These are phyloP conservation scores for Empidonax traillii DNA, from an alignment of 2,113 vertebrate genomes.

Conservation along the genomic window DNA sequence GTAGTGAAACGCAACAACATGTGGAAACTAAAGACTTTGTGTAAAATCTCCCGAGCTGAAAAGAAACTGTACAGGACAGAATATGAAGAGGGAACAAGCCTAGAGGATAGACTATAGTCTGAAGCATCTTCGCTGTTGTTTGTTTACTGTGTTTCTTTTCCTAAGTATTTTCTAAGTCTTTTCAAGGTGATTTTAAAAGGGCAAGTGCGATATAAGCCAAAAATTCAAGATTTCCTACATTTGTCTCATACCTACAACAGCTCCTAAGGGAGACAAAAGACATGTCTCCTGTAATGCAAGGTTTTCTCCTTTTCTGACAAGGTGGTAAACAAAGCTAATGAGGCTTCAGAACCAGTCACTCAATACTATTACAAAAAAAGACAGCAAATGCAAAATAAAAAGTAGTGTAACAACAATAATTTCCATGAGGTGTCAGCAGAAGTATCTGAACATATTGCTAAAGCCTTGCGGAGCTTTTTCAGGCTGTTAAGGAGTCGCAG, in stretches of 20 bases:
- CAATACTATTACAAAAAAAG: neutral
- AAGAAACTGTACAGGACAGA: neutral
- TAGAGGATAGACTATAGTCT: neutral
- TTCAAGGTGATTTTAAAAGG: neutral
- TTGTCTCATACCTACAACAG: neutral
- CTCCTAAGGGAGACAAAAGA: neutral
- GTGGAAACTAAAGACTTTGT: neutral
- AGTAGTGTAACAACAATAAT: constrained; percentile 19
- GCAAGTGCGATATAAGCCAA: neutral
- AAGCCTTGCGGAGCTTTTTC: neutral
- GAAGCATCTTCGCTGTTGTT: neutral
- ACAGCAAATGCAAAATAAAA: neutral
- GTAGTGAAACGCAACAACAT: neutral
- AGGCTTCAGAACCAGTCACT: neutral
- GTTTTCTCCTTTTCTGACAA: neutral
- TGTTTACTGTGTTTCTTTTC: neutral
- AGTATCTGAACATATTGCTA: constrained; percentile 32
- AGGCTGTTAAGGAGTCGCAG: neutral
- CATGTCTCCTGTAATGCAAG: neutral
- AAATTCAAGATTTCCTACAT: neutral
- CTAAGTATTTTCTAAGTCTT: neutral
- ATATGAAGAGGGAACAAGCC: neutral
- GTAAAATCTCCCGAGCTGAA: neutral
- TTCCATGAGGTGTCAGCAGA: constrained; percentile 54
- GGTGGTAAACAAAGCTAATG: neutral